Conservation (phyloP, 1,140 invertebrate species). For the Drosophila nigromelanica region DNA sequence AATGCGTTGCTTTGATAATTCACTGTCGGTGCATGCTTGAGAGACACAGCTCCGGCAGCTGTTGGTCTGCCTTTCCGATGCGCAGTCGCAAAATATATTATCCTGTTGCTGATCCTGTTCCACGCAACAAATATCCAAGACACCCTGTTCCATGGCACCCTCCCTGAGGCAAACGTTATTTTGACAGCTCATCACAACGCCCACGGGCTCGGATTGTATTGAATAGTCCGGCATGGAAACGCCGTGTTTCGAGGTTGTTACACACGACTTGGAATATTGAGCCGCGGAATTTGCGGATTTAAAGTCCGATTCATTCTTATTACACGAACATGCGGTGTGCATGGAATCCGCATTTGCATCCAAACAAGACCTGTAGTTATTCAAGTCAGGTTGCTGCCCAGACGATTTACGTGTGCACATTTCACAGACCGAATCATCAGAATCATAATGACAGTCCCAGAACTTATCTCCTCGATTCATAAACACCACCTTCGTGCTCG, state of each 20-base stretch:
- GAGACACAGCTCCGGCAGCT: background rate
- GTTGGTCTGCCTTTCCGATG: background rate
- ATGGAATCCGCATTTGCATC: too few relatives aligned
- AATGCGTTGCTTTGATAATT: background rate
- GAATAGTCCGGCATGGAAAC: background rate
- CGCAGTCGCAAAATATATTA: background rate
- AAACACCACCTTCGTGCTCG: background rate
- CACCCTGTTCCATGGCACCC: background rate
- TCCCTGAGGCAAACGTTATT: background rate
- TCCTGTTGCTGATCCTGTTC: too few relatives aligned
- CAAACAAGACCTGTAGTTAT: too few relatives aligned
- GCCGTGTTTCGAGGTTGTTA: conserved; percentile 9
- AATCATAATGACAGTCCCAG: conserved; percentile 11
- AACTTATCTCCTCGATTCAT: conserved; percentile 1
- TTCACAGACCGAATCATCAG: too few relatives aligned
- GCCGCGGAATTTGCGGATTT: background rate
- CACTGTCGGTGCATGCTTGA: background rate
- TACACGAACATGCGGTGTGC: background rate
- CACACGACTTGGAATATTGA: background rate
- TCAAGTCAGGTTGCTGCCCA: too few relatives aligned
- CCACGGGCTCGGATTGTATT: background rate
- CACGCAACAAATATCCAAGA: too few relatives aligned
- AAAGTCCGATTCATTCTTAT: background rate
- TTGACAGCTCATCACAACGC: conserved; percentile 3
- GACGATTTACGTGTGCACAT: too few relatives aligned